phyloP scores from a whole-genome alignment of 1,140 invertebrate genomes.

The Tetramorium parvispinum region DNA sequence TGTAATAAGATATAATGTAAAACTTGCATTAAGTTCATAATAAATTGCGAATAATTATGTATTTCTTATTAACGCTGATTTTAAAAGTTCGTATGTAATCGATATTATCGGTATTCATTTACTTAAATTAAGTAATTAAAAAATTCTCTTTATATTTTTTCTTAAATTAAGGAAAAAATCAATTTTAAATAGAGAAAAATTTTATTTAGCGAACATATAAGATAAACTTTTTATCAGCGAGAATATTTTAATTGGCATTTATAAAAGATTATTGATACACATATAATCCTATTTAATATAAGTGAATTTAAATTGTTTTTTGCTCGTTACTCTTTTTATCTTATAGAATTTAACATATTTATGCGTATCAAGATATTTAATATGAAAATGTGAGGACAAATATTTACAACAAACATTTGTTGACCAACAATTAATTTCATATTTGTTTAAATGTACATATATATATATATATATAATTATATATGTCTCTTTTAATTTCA shows the following conservation, averaged over 20 bases:
- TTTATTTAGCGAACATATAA: too few species aligned
- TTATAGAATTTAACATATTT: too few species aligned
- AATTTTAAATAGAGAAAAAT: too few species aligned
- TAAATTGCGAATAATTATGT: conserved; percentile 1
- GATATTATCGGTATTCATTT: background rate
- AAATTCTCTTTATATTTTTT: background rate
- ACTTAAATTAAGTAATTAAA: background rate
- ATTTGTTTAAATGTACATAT: background rate
- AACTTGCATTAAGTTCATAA: background rate
- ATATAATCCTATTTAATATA: background rate
- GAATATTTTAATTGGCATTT: background rate
- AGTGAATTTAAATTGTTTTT: background rate
- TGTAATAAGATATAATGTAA: background rate
- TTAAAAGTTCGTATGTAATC: background rate
- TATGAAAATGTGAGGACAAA: background rate
- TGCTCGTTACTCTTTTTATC: too few species aligned
- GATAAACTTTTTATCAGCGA: background rate
- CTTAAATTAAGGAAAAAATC: background rate
- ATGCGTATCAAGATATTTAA: background rate
- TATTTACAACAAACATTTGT: background rate
- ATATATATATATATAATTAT: background rate
- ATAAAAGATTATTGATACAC: background rate
- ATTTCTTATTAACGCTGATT: background rate
- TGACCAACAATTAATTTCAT: background rate
- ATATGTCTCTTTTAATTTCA: background rate